These are phyloP conservation scores for Regulus satrapa DNA, from an alignment of 2,113 vertebrate species.

Conservation along the genomic window DNA sequence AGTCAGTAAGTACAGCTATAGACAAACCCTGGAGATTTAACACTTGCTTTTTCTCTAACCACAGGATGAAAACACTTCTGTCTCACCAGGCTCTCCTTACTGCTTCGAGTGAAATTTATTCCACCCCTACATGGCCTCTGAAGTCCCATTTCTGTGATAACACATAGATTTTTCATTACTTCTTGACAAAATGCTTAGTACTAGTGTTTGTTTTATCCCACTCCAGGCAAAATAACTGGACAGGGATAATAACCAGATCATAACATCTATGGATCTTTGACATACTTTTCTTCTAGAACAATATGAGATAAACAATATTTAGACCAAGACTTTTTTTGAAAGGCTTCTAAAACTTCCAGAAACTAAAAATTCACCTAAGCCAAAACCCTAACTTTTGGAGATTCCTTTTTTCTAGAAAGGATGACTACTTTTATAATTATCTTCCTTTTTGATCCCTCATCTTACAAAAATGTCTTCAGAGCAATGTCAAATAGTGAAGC, in stretches of 20 bases:
- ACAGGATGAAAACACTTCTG: background rate
- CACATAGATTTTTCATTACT: background rate
- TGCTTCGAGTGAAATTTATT: background rate
- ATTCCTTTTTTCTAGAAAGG: background rate
- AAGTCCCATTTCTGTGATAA: background rate
- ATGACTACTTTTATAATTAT: background rate
- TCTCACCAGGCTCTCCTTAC: background rate
- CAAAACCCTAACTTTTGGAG: background rate
- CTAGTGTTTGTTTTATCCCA: background rate
- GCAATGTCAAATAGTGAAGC: background rate
- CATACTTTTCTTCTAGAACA: background rate
- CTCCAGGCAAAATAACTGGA: background rate
- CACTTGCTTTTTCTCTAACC: background rate
- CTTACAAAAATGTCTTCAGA: background rate
- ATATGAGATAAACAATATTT: background rate
- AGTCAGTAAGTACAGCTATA: background rate
- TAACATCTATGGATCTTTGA: background rate
- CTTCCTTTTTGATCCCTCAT: background rate
- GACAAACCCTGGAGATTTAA: background rate
- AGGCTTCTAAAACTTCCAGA: background rate
- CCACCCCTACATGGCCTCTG: background rate
- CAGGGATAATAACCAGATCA: background rate
- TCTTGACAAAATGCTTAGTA: background rate
- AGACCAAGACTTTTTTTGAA: background rate
- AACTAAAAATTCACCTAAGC: background rate